Evolutionary conservation across 1,140 invertebrate genomes (phyloP).

Genomic region (Marisa cornuarietis): DNA sequence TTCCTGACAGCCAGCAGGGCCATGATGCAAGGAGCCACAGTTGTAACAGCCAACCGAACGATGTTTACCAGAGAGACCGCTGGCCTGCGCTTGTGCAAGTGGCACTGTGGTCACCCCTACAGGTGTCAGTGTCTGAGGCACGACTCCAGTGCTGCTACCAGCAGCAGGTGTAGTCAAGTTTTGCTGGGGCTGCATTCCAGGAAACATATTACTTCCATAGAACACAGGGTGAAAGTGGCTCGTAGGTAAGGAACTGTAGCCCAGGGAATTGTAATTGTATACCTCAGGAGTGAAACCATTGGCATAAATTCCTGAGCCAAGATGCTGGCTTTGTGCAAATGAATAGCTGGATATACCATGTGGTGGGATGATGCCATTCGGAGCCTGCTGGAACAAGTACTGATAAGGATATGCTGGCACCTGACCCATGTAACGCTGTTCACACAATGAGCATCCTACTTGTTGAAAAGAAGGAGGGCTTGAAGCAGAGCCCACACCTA

Average conservation of each 20-base stretch:
- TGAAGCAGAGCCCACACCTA: not conserved
- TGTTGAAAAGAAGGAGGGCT: slow-evolving; percentile 14
- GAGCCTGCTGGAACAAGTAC: not conserved
- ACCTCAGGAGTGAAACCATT: slow-evolving; percentile 18
- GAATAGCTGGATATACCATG: not conserved
- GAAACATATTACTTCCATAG: not conserved
- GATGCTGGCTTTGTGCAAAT: slow-evolving; percentile 2
- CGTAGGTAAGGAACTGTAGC: not conserved
- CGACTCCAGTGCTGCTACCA: not conserved
- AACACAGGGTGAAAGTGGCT: slow-evolving; percentile 9
- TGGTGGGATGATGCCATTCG: slow-evolving; percentile 10
- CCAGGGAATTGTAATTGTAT: slow-evolving; percentile 11
- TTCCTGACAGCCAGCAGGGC: slow-evolving; percentile 84
- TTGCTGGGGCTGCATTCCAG: slow-evolving; percentile 1
- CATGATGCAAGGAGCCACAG: slow-evolving; percentile 80
- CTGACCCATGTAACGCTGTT: not conserved
- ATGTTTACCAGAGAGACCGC: slow-evolving; percentile 22
- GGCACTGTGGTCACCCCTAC: not conserved
- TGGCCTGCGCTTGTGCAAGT: not conserved
- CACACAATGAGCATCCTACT: slow-evolving; percentile 5
- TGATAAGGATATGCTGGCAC: slow-evolving; percentile 3
- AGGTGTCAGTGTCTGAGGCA: not conserved
- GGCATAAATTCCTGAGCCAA: not conserved
- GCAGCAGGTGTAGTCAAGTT: not conserved
- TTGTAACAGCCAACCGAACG: slow-evolving; percentile 76